Evolutionary conservation across 2,113 vertebrate genomes (phyloP).

Genomic region (Scopus umbretta): DNA sequence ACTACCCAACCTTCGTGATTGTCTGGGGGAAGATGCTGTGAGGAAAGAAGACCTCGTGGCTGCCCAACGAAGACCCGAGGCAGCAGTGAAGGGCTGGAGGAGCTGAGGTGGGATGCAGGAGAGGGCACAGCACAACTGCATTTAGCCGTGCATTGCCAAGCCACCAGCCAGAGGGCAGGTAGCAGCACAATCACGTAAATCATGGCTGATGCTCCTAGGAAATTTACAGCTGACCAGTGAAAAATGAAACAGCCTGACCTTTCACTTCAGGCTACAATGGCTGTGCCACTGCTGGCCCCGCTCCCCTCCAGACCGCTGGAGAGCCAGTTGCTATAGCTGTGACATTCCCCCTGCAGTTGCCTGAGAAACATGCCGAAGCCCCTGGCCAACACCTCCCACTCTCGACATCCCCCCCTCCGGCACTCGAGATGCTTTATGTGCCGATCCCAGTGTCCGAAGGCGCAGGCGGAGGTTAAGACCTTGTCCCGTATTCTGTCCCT

Average conservation of each 20-base stretch:
- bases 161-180: neutral
- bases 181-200: neutral
- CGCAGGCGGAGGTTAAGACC: constrained; percentile 34
- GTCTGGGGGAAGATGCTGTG: neutral
- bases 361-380: constrained; percentile 7
- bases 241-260: neutral
- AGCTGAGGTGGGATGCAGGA: neutral
- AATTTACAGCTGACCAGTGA: neutral
- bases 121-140: neutral
- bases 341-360: constrained; percentile 17
- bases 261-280: neutral
- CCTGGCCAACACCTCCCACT: neutral
- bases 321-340: neutral
- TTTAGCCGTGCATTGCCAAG: neutral
- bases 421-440: constrained; percentile 1
- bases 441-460: neutral
- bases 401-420: neutral
- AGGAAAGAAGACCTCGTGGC: neutral
- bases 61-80: fast-evolving
- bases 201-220: neutral
- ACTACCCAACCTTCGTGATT: neutral
- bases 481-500: constrained; percentile 22
- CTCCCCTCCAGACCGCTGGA: neutral
- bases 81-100: neutral
- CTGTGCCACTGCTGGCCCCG: neutral